These are phyloP conservation scores for Halichoeres trimaculatus DNA, from an alignment of 2,113 vertebrate genomes.

Conservation along the genomic window DNA sequence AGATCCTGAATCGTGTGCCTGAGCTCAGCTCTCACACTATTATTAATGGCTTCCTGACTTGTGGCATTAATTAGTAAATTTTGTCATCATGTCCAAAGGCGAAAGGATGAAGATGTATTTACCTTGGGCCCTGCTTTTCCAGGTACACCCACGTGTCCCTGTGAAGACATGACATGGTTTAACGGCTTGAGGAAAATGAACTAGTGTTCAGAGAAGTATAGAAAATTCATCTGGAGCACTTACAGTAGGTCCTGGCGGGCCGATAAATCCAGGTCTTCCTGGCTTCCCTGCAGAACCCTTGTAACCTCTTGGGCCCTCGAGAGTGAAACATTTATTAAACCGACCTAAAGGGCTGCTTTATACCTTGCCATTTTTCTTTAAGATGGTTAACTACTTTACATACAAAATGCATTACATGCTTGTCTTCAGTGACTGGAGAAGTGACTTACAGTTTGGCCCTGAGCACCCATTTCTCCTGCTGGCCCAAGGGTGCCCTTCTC, in stretches of 20 bases:
- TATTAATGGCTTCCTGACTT: conserved; percentile 24
- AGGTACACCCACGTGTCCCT: conserved; percentile 81
- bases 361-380: conserved; percentile 49
- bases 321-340: conserved; percentile 68
- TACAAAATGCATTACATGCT: conserved; percentile 31
- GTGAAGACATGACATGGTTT: conserved; percentile 69
- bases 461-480: conserved; percentile 83
- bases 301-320: conserved; percentile 79
- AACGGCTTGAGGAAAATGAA: conserved; percentile 59
- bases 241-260: conserved; percentile 79
- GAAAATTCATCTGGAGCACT: conserved; percentile 69
- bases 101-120: conserved; percentile 55
- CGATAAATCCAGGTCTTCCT: conserved; percentile 84
- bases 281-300: conserved; percentile 83
- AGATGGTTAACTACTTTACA: conserved; percentile 63
- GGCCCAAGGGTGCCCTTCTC: conserved; percentile 81
- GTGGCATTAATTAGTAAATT: conserved; percentile 36
- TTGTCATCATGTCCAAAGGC: conserved; percentile 15
- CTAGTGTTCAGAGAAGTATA: conserved; percentile 46
- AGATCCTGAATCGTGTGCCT: conserved; percentile 13
- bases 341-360: conserved; percentile 56
- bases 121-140: conserved; percentile 80
- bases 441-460: conserved; percentile 81
- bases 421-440: conserved; percentile 46
- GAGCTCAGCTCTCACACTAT: neutral